Base-by-base conservation (phyloP, 2,888 invertebrate genomes). In the Bugula neritina region DNA sequence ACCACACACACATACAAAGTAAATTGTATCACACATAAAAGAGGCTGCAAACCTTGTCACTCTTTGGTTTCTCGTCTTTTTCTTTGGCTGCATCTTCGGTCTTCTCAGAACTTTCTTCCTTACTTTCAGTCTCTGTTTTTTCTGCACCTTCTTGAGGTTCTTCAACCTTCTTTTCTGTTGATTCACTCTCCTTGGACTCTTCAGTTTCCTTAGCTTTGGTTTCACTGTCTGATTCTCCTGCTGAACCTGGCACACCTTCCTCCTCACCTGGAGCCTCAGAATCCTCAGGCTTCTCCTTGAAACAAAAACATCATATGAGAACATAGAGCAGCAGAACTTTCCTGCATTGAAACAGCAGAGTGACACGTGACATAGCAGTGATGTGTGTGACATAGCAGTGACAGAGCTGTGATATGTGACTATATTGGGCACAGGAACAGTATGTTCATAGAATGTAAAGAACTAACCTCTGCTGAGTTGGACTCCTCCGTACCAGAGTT, bases 401-500 rank as follows among this genome's bases (percentile, higher is more conserved):
- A n/a, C n/a, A n/a, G n/a, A n/a, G n/a, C n/a, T n/a, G n/a, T n/a
- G n/a, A n/a, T n/a, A n/a, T n/a, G n/a, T n/a, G n/a, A n/a, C n/a
- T n/a, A n/a, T n/a, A n/a, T n/a, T n/a, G n/a, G n/a, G n/a, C n/a
- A n/a, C n/a, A n/a, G n/a, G n/a, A n/a, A n/a, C n/a, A n/a, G n/a
- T n/a, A n/a, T n/a, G n/a, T n/a, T n/a, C n/a, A n/a, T n/a, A n/a
- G n/a, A n/a, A n/a, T n/a, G n/a, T n/a, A n/a, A n/a, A n/a, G n/a
- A n/a, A 43, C 43, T 10, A 17, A 43, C 43, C 43, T 43, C 43
- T 43, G 5, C 43, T 5, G 43, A 10, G 10, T 43, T 43, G 5
- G 43, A 5, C 43, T 43, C 43, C 17, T 43, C 43, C 5, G 5
- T 73, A 1, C 71, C 71, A 0, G 71, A 52, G 54, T 74, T 74